Evolutionary conservation across 2,113 vertebrate species (phyloP), one percentile per base, ranked within the genome.

Genomic region (Rhinogobius similis): DNA sequence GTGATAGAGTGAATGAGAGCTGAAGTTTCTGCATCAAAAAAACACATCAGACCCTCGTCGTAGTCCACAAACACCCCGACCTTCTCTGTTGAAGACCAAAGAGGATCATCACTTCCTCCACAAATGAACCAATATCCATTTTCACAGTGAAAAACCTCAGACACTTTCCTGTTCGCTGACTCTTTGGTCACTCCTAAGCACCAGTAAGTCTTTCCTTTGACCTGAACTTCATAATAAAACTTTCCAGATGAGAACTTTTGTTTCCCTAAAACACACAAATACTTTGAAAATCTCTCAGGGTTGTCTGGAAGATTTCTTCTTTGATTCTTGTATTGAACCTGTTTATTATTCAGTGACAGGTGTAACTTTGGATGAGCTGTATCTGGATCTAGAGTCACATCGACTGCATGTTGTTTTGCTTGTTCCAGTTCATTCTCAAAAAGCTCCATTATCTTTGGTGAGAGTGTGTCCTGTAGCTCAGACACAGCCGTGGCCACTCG

Each of bases 141-240:
- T 39, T 62, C 9, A n/a, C 20, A 5, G 20, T 23, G 26, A 0
- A 26, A 5, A 1, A 11, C 1, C 10, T 1, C 14, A 58, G 13
- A 16, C 1, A 24, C 12, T 58, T 29, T 58, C 13, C 55, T 58
- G 55, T 29, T 13, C 5, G 8, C 26, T 29, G 55, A 58, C 26
- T 58, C 55, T 8, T 29, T 18, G 1, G 9, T 4, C 55, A 58
- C 55, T 58, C 55, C 55, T 29, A 58, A 58, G 1, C 1, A 29
- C 55, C 55, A 58, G 1, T 3, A 0, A 18, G 1, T 29, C 13
- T 29, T 58, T 29, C 12, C 26, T 58, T 29, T 58, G 14, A 58
- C 55, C 26, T 58, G 55, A 58, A 58, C 55, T 58, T 58, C 55
- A 58, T 29, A 58, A 58, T 58, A 58, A 58, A 58, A 58, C 55